Evolutionary conservation across 2,797 vertebrate genomes (phyloP).

Genomic region (Macrochelys suwanniensis): DNA sequence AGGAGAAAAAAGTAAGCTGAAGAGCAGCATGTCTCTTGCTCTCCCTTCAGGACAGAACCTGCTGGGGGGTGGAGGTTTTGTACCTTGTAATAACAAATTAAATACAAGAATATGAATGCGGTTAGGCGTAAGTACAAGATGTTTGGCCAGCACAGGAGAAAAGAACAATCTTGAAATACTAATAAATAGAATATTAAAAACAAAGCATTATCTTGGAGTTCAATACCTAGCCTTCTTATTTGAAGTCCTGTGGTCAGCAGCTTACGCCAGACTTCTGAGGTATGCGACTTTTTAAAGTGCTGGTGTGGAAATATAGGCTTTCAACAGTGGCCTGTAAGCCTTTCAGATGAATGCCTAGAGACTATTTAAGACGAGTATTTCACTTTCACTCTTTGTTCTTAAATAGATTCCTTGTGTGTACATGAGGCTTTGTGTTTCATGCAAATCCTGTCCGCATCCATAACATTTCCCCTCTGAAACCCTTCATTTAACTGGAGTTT

Average conservation of each 20-base stretch:
- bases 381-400: conserved; percentile 32
- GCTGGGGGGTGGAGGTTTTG: not conserved
- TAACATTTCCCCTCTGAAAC: not conserved
- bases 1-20: not conserved
- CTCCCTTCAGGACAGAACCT: not conserved
- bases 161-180: no score
- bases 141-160: not conserved
- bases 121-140: not conserved
- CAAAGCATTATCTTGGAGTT: accelerated
- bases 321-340: not conserved
- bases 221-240: not conserved
- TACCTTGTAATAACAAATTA: not conserved
- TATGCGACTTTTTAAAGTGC: not conserved
- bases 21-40: not conserved
- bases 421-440: conserved; percentile 28
- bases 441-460: not conserved
- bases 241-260: not conserved
- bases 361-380: conserved; percentile 24
- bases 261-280: not conserved
- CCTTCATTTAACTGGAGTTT: conserved; percentile 31
- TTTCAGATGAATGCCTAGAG: conserved; percentile 33
- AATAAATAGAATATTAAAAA: not conserved
- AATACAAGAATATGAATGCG: not conserved
- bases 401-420: conserved; percentile 35
- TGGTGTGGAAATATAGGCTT: accelerated